Percentiles rank a stretch among this genome's conserved stretches.
phyloP scores from a whole-genome alignment of 53 echinoderm and acorn worm genomes.

The Mesocentrotus franciscanus region DNA sequence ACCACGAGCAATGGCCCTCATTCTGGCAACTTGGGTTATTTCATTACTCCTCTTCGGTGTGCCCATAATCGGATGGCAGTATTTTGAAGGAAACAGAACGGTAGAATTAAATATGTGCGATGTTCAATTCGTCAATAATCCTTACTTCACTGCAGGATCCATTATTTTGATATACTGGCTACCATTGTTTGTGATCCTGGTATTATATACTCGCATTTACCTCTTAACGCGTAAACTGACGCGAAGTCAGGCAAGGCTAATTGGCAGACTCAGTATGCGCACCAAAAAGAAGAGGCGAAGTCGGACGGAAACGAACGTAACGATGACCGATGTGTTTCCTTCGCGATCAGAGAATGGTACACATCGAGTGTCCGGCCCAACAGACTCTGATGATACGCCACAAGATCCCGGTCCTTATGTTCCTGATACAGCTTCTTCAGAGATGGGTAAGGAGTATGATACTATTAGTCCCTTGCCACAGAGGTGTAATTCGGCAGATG shows the following conservation, averaged over 20 bases:
- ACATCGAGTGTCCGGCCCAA: constrained; percentile 75
- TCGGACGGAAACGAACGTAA: constrained; percentile 54
- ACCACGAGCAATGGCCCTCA: constrained; percentile 75
- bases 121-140: constrained; percentile 87
- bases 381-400: constrained; percentile 79
- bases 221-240: constrained; percentile 86
- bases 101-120: constrained; percentile 72
- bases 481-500: constrained; percentile 65
- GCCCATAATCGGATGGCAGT: constrained; percentile 96
- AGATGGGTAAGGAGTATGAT: constrained; percentile 65
- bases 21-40: constrained; percentile 79
- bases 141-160: constrained; percentile 86
- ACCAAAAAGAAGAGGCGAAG: constrained; percentile 72
- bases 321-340: constrained; percentile 6
- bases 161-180: constrained; percentile 93
- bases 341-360: constrained; percentile 37
- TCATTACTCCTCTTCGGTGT: constrained; percentile 85
- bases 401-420: constrained; percentile 71
- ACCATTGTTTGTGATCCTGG: constrained; percentile 86
- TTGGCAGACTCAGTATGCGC: constrained; percentile 83
- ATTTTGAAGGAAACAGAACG: constrained; percentile 88
- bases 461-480: constrained; percentile 55
- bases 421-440: constrained; percentile 71
- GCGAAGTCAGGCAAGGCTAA: constrained; percentile 83
- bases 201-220: constrained; percentile 88